Evolutionary conservation across 2,888 invertebrate genomes (phyloP), one percentile per base, ranked within the genome.

Genomic region (Synanthedon andrenaeformis): DNA sequence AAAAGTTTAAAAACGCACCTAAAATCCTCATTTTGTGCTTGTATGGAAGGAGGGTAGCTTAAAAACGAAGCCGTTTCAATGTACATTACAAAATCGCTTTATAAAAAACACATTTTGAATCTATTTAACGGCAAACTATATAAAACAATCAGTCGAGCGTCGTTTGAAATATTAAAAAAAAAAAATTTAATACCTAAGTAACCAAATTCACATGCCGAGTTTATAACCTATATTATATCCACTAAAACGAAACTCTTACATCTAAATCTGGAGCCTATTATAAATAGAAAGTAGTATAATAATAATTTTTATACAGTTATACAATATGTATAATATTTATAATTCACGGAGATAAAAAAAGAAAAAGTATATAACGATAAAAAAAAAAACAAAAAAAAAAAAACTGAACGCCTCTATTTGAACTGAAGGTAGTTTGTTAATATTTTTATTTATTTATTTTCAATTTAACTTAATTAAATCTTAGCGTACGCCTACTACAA

Each of bases 111-210:
- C 45, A 45, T 6, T n/a, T 45, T 45, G 14, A 45, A 12, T 4
- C 45, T 35, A 45, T 45, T 10, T 13, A 45, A 57, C 51, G 19
- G 51, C 53, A 54, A 52, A 14, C 42, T 23, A 23, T 53, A 62
- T 59, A 60, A 60, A 64, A 70, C 67, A 62, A 59, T 65, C 66
- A 80, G 79, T 78, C 77, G 82, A 82, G 81, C 74, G 59, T 72
- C 62, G 61, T 71, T 77, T 78, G 76, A 69, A 64, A 58, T 57
- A 4, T 64, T 63, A 69, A 66, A 66, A 69, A 66, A 67, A 28
- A 58, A 64, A 65, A 62, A 63, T 23, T 23, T 23, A 23, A 1
- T 64, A 66, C 65, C 65, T 52, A 61, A 69, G 58, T 71, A 73
- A 65, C 66, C 76, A 76, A 72, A 62, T 66, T 35, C 35, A 35